Evolutionary conservation across 2,797 vertebrate genomes (phyloP).

Genomic region (Paramormyrops hopkinsi): DNA sequence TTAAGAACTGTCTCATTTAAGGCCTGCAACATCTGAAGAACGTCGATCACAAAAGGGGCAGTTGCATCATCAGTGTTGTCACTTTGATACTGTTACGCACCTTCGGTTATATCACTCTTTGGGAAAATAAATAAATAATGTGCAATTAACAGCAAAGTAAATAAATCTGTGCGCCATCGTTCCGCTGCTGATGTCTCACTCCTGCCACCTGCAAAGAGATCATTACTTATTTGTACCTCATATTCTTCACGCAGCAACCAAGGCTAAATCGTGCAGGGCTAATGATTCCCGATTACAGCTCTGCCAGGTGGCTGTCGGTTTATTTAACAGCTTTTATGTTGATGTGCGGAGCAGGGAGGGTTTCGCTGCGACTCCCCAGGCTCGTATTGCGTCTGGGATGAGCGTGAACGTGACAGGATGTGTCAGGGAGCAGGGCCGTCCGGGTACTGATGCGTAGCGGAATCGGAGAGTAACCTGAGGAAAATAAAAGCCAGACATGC

Average conservation of each 20-base stretch:
- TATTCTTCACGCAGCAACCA: neutral
- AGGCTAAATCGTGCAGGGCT: neutral
- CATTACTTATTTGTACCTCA: neutral
- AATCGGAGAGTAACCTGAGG: neutral
- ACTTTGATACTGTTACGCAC: neutral
- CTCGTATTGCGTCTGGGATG: neutral
- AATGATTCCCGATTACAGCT: neutral
- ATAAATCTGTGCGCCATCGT: neutral
- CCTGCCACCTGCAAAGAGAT: neutral
- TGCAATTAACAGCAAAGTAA: neutral
- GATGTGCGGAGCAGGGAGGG: neutral
- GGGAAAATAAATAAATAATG: neutral
- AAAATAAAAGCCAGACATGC: neutral
- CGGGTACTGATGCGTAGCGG: neutral
- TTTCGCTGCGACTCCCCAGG: neutral
- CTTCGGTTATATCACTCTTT: neutral
- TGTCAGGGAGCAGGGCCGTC: neutral
- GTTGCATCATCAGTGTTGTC: neutral
- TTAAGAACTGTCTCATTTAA: neutral
- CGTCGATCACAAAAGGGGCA: neutral
- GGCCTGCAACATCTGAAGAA: neutral
- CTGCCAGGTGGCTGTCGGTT: neutral
- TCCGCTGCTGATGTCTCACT: neutral
- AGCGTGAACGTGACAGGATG: neutral
- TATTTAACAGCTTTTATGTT: neutral